Base-by-base conservation (phyloP, 1,140 invertebrate species). In the Phortica variegata region DNA sequence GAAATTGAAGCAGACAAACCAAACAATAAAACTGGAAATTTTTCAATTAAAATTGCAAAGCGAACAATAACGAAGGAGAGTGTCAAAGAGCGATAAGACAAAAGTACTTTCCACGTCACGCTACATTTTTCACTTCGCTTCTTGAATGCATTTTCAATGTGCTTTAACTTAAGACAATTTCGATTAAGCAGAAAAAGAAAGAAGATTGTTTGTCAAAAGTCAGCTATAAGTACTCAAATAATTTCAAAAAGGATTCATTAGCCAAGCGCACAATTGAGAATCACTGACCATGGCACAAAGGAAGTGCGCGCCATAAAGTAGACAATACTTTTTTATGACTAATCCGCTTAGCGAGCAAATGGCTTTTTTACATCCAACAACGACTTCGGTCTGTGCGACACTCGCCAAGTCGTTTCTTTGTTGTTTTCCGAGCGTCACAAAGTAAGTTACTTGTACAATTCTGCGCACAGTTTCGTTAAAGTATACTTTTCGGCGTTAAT, bases 21-120 rank as follows among this genome's bases (percentile, higher is more conserved):
- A 16, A 36, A 8, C 18, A 4, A 43, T 23, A 42, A 56, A 34
- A 34, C n/a, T 34, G 32, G 32, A 34, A 38, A 26, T 51, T 54
- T 65, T 65, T 65, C 61, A 65, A 65, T 65, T 65, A 65, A 65
- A 65, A 65, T 65, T 43, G 65, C 57, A 65, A 65, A 52, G 29
- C 13, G 1, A 9, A 13, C 10, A 10, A 13, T 17, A 41, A 15
- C 8, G 13, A n/a, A 15, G 19, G 2, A 19, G 31, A 46, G 13
- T 26, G 23, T 12, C 18, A 7, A 38, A 17, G 16, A 5, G 36
- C 10, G 13, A 34, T 34, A 34, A 26, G n/a, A n/a, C n/a, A 7
- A 29, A 12, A 29, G 12, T 29, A 6, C 26, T 29, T 12, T 29
- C 6, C 26, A 7, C 6, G 26, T 29, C 26, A 29, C 26, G 26